phyloP scores from a whole-genome alignment of 2,888 invertebrate genomes.

The Stenurella melanura region DNA sequence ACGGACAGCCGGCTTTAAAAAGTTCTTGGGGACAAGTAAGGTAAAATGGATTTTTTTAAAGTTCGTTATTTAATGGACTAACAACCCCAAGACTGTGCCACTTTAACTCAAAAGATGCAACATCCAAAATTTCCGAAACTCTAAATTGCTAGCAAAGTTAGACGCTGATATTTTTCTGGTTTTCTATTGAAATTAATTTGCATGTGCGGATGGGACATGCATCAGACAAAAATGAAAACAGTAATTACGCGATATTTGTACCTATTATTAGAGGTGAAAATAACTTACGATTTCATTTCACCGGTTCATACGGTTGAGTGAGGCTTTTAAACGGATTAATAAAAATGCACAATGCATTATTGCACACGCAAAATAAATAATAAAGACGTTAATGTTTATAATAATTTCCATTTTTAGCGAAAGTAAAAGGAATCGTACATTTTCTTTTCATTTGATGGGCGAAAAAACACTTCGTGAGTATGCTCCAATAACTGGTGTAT shows the following conservation, averaged over 20 bases:
- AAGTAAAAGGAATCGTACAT: constrained; percentile 21
- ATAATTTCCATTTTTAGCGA: constrained; percentile 17
- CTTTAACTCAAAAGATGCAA: no score
- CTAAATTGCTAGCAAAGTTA: no score
- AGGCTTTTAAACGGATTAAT: constrained; percentile 18
- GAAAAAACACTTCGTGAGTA: not conserved
- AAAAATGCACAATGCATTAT: not conserved
- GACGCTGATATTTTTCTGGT: no score
- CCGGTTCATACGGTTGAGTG: constrained; percentile 10
- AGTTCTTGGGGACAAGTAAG: no score
- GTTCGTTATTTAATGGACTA: no score
- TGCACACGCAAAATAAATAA: constrained; percentile 23
- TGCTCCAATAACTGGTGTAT: not conserved
- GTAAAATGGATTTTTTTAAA: no score
- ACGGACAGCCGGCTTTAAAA: no score
- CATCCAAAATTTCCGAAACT: no score
- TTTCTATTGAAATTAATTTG: no score
- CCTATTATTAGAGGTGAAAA: not conserved
- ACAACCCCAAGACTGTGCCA: no score
- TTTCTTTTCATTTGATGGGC: constrained; percentile 5
- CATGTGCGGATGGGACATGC: no score
- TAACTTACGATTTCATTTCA: not conserved
- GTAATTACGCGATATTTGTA: not conserved
- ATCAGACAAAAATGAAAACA: no score
- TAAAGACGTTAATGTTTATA: not conserved